Evolutionary conservation across 2,797 vertebrate genomes (phyloP), one percentile per base, ranked within the genome.

Genomic region (Erethizon dorsatum): DNA sequence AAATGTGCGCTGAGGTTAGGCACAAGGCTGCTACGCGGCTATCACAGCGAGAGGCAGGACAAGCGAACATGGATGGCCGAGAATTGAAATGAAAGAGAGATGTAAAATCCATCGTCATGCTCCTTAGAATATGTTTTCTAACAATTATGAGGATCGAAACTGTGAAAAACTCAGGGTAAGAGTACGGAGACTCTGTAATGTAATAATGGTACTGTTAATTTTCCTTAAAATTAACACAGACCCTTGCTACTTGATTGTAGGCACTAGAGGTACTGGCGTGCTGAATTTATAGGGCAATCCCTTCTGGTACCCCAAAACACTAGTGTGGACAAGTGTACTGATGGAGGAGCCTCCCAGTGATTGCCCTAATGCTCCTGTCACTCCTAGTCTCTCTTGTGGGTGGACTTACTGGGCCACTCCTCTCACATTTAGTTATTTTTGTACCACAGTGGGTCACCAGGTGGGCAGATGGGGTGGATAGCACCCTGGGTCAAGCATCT

Each of bases 61-160:
- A 0, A 1, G 2, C 18, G 1, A 65, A 41, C 17, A 10, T 10
- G 0, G 4, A 9, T 0, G 22, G 79, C 2, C 0, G 2, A 50
- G 73, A 57, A 5, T 6, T 10, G 10, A 14, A 20, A 2, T 8
- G 24, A 13, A 33, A 12, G 52, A 5, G 45, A n/a, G 12, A 0
- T 0, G 3, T 0, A 45, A n/a, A 5, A 4, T 0, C 9, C 26
- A 6, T 1, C 61, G 2, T 3, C 1, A 0, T 0, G 1, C 17
- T 1, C 41, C 37, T 0, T 18, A 50, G 73, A 17, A 52, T 2
- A 18, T 12, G 24, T 45, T 33, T n/a, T 18, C 61, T 50, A 28
- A 61, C 17, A n/a, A n/a, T 50, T 6, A 11, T 15, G 31, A 73
- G 17, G 37, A 22, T 22, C 22, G 1, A 54, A 82, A 67, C 33